These are phyloP conservation scores for Platycnemis pennipes DNA, from an alignment of 2,888 invertebrate species.

Conservation along the genomic window DNA sequence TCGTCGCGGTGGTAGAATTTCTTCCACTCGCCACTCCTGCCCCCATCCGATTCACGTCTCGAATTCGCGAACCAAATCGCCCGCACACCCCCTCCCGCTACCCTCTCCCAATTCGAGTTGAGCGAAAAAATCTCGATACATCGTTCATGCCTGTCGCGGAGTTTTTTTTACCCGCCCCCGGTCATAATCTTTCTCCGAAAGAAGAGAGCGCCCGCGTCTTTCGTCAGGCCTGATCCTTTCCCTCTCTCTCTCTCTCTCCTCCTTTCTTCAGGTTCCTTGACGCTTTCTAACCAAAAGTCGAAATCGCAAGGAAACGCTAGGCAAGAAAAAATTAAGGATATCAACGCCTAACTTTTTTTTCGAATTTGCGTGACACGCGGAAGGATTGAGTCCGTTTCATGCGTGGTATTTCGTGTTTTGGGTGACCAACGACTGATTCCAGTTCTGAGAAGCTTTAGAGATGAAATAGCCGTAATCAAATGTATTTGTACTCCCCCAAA, in stretches of 20 bases:
- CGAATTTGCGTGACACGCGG: background rate
- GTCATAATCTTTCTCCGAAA: constrained; percentile 7
- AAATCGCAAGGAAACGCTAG: background rate
- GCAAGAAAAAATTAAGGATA: background rate
- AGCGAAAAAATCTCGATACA: background rate
- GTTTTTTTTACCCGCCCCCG: background rate
- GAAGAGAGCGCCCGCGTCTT: background rate
- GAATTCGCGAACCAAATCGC: background rate
- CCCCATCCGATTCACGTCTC: background rate
- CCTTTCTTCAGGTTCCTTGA: background rate
- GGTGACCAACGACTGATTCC: too few species aligned
- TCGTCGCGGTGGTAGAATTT: background rate
- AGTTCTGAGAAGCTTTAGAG: too few species aligned
- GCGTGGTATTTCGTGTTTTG: too few species aligned
- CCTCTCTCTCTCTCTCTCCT: background rate
- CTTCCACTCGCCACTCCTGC: background rate
- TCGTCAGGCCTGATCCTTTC: constrained; percentile 21
- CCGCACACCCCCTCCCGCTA: background rate
- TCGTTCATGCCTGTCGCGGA: constrained; percentile 14
- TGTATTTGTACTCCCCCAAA: too few species aligned
- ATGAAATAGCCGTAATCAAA: too few species aligned
- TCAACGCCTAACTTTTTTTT: background rate
- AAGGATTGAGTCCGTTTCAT: background rate
- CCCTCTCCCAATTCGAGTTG: background rate
- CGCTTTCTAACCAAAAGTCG: constrained; percentile 36